phyloP scores from a whole-genome alignment of 2,113 vertebrate genomes.

The Struthio camelus region DNA sequence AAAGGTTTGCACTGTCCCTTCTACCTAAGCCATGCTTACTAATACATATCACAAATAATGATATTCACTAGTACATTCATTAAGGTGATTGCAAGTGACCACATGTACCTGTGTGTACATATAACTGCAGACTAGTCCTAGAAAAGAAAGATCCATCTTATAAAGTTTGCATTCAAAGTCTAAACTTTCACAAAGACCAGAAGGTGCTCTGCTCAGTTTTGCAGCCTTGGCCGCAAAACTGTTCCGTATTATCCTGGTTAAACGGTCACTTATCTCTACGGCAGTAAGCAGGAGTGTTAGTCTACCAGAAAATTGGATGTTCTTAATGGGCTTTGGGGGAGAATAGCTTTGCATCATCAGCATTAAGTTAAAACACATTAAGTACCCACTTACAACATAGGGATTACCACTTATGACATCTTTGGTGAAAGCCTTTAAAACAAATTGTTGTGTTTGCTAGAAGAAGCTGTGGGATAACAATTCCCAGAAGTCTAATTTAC shows the following conservation, averaged over 20 bases:
- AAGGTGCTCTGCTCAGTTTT: background rate
- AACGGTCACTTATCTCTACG: constrained; percentile 47
- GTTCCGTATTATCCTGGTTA: constrained; percentile 32
- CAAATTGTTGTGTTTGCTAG: constrained; percentile 63
- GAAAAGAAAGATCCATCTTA: background rate
- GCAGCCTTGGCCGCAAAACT: background rate
- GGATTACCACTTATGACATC: constrained; percentile 65
- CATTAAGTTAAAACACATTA: constrained; percentile 61
- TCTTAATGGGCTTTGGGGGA: constrained; percentile 57
- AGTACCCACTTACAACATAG: constrained; percentile 44
- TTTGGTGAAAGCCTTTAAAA: constrained; percentile 69
- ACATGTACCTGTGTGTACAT: background rate
- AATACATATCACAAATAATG: background rate
- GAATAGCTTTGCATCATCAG: constrained; percentile 60
- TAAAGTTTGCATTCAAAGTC: background rate
- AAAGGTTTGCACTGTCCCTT: background rate
- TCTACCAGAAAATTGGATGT: constrained; percentile 62
- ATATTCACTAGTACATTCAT: background rate
- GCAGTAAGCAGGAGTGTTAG: constrained; percentile 47
- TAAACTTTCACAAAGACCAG: background rate
- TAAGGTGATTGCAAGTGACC: background rate
- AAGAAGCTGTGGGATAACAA: constrained; percentile 56
- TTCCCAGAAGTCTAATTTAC: constrained; percentile 50
- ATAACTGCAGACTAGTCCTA: background rate
- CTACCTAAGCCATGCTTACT: background rate